Evolutionary conservation across 1,140 invertebrate species (phyloP).

Genomic region (Drosophila kanapiae): DNA sequence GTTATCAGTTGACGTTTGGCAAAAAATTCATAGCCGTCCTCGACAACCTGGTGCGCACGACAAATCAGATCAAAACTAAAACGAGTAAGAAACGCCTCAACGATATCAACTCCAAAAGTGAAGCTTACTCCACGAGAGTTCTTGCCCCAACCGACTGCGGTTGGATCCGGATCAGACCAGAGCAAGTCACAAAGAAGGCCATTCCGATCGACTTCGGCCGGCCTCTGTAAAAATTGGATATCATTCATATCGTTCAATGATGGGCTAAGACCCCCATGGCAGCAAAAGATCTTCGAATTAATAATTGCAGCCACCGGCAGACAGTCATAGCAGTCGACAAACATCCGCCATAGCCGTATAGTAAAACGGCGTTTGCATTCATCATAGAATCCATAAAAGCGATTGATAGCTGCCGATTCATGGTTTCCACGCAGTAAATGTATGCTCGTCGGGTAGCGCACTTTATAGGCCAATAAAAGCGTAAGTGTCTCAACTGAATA

Average conservation of each 20-base stretch:
- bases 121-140: constrained; percentile 98
- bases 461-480: constrained; percentile 97
- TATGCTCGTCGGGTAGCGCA: constrained; percentile 94
- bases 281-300: constrained; percentile 98
- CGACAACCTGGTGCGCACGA: constrained; percentile 98
- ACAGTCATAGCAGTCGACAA: constrained; percentile 87
- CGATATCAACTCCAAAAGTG: constrained; percentile 96
- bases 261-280: constrained; percentile 95
- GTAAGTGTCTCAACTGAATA: constrained; percentile 95
- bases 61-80: constrained; percentile 98
- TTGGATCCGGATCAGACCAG: constrained; percentile 98
- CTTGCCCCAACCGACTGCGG: constrained; percentile 94
- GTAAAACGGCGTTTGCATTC: constrained; percentile 98
- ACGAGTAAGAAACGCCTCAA: constrained; percentile 95
- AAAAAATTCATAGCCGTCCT: constrained; percentile 99
- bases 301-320: constrained; percentile 97
- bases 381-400: constrained; percentile 97
- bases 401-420: constrained; percentile 88
- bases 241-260: constrained; percentile 95
- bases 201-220: constrained; percentile 95
- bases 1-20: constrained; percentile 99
- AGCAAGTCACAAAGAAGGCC: constrained; percentile 97
- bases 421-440: constrained; percentile 91
- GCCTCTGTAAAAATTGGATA: constrained; percentile 94
- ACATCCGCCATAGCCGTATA: constrained; percentile 99